phyloP scores from a whole-genome alignment of 2,113 vertebrate genomes.

The Malurus cyaneus region DNA sequence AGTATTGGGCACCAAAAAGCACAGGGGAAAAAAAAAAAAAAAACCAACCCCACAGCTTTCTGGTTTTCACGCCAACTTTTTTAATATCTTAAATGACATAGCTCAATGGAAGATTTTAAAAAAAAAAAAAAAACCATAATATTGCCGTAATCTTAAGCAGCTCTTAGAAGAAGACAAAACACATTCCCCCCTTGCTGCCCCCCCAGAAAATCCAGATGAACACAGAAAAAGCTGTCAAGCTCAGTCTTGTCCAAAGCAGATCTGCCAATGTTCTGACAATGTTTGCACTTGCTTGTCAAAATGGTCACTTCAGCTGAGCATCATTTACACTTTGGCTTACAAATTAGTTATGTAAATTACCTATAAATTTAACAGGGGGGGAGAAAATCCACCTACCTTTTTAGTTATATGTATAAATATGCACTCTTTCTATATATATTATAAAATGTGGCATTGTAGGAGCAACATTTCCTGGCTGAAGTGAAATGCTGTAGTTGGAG shows the following conservation, averaged over 20 bases:
- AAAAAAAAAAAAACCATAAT: neutral
- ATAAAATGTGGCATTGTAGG: neutral
- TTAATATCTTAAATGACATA: neutral
- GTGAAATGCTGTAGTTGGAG: neutral
- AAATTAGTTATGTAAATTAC: slow-evolving; percentile 67
- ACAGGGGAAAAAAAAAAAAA: neutral
- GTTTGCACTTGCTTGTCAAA: slow-evolving; percentile 66
- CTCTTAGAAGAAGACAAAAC: neutral
- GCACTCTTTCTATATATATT: neutral
- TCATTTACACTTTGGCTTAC: slow-evolving; percentile 51
- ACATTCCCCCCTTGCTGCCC: neutral
- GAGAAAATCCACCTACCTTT: neutral
- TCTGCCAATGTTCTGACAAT: slow-evolving; percentile 55
- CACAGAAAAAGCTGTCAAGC: slow-evolving; percentile 48
- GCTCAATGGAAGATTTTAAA: neutral
- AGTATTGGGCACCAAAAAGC: neutral
- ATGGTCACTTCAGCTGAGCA: slow-evolving; percentile 53
- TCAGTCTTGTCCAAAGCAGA: slow-evolving; percentile 46
- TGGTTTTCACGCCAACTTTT: neutral
- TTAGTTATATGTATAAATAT: neutral
- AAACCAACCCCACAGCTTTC: neutral
- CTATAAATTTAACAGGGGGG: slow-evolving; percentile 8
- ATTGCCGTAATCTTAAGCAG: neutral
- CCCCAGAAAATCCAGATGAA: slow-evolving; percentile 35
- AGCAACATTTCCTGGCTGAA: neutral